Percentiles rank a stretch among this genome's conserved stretches.
Conservation (phyloP, 2,888 invertebrate genomes). For the Oxyteleia sp. region DNA sequence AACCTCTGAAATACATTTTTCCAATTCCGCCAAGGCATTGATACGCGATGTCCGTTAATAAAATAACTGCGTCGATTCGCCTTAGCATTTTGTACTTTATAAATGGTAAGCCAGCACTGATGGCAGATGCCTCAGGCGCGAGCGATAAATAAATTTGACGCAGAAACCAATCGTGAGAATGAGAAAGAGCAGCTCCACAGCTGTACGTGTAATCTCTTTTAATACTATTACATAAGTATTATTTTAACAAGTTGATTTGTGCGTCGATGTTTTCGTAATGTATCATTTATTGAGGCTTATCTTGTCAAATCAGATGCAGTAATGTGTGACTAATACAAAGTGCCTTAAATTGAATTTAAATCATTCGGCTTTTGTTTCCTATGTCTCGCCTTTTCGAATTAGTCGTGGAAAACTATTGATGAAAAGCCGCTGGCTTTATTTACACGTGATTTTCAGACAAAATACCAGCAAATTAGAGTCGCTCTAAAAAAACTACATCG, state of each 20-base stretch:
- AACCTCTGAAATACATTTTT: too few relatives aligned
- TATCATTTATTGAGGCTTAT: constrained; percentile 53
- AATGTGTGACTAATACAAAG: constrained; percentile 24
- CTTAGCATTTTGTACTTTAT: constrained; percentile 11
- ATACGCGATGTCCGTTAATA: not conserved
- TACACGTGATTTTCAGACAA: too few relatives aligned
- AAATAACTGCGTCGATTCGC: not conserved
- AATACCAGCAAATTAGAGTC: too few relatives aligned
- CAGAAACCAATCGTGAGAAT: constrained; percentile 47
- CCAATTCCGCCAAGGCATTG: too few relatives aligned
- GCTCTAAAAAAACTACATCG: not conserved
- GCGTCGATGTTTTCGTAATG: constrained; percentile 37
- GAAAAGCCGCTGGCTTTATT: too few relatives aligned
- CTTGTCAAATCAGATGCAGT: constrained; percentile 45
- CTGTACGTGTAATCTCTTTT: constrained; percentile 18
- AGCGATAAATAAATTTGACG: constrained; percentile 55
- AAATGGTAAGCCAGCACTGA: constrained; percentile 19
- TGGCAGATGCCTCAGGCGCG: constrained; percentile 43
- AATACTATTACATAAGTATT: constrained; percentile 44
- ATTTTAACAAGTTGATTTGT: constrained; percentile 54
- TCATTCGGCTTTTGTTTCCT: constrained; percentile 15
- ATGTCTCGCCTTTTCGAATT: too few relatives aligned
- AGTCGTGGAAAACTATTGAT: too few relatives aligned
- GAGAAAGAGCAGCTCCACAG: constrained; percentile 28
- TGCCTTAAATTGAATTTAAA: constrained; percentile 40